phyloP scores from a whole-genome alignment of 1,140 invertebrate species.

The Bombus consobrinus region DNA sequence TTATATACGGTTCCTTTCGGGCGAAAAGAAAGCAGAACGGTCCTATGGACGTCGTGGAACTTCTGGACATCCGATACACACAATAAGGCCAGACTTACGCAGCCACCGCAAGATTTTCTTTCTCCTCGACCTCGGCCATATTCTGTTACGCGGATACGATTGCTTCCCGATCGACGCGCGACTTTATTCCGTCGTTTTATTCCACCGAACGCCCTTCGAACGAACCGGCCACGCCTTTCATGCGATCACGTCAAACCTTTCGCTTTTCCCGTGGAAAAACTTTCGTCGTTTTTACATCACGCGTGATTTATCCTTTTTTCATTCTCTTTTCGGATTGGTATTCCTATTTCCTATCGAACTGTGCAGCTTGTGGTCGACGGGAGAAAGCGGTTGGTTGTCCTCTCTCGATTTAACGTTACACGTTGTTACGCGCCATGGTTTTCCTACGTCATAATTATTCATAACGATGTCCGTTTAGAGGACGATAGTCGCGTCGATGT shows the following conservation, averaged over 20 bases:
- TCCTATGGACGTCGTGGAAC: slow-evolving; percentile 6
- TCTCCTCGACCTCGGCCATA: slow-evolving; percentile 46
- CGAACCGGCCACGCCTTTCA: background rate
- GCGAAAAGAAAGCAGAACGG: slow-evolving; percentile 8
- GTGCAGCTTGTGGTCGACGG: too few relatives aligned
- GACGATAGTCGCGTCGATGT: too few relatives aligned
- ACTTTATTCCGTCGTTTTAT: slow-evolving; percentile 38
- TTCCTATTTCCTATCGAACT: too few relatives aligned
- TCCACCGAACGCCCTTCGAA: slow-evolving; percentile 19
- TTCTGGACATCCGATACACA: slow-evolving; percentile 45
- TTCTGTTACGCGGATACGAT: slow-evolving; percentile 63
- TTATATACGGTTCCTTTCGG: slow-evolving; percentile 7
- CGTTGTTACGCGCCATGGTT: too few relatives aligned
- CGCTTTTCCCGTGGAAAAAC: background rate
- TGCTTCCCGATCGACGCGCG: slow-evolving; percentile 34
- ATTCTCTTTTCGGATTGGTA: background rate
- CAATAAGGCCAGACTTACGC: slow-evolving; percentile 33
- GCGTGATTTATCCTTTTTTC: too few relatives aligned
- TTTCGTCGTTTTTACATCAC: too few relatives aligned
- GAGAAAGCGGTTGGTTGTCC: too few relatives aligned
- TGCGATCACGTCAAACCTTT: background rate
- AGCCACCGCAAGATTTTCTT: slow-evolving; percentile 56
- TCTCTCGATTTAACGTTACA: too few relatives aligned
- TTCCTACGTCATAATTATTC: too few relatives aligned
- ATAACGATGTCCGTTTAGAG: too few relatives aligned